Evolutionary conservation across 2,888 invertebrate species (phyloP).

Genomic region (Hymenopus coronatus): DNA sequence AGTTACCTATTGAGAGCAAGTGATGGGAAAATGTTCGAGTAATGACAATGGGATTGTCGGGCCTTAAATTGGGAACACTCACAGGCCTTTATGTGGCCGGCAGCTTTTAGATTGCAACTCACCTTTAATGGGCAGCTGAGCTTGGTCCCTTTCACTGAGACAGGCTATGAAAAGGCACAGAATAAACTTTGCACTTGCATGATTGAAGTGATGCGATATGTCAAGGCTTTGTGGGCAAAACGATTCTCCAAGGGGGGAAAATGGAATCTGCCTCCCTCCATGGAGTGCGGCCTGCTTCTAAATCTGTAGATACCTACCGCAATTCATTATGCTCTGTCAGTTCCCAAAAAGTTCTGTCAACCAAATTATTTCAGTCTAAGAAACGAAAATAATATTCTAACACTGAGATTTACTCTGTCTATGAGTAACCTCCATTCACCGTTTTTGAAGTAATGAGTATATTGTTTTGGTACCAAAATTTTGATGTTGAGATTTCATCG

Average conservation of each 20-base stretch:
- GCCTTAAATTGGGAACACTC: conserved; percentile 22
- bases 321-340: too few species aligned
- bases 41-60: conserved; percentile 12
- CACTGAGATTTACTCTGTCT: too few species aligned
- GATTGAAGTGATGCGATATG: conserved; percentile 24
- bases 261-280: too few species aligned
- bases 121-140: conserved; percentile 15
- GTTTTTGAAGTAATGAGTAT: too few species aligned
- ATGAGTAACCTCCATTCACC: too few species aligned
- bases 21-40: conserved; percentile 23
- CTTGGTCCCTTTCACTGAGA: neutral
- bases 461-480: too few species aligned
- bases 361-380: too few species aligned
- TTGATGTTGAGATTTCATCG: too few species aligned
- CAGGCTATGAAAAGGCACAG: conserved; percentile 15
- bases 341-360: too few species aligned
- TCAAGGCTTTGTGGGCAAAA: neutral
- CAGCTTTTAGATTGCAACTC: neutral
- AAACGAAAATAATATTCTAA: too few species aligned
- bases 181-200: conserved; percentile 25
- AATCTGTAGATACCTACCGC: too few species aligned
- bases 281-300: too few species aligned
- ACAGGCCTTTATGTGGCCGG: conserved; percentile 4
- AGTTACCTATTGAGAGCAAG: conserved; percentile 6
- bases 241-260: neutral